phyloP scores from a whole-genome alignment of 2,888 invertebrate species.

The Drosophila lutescens region DNA sequence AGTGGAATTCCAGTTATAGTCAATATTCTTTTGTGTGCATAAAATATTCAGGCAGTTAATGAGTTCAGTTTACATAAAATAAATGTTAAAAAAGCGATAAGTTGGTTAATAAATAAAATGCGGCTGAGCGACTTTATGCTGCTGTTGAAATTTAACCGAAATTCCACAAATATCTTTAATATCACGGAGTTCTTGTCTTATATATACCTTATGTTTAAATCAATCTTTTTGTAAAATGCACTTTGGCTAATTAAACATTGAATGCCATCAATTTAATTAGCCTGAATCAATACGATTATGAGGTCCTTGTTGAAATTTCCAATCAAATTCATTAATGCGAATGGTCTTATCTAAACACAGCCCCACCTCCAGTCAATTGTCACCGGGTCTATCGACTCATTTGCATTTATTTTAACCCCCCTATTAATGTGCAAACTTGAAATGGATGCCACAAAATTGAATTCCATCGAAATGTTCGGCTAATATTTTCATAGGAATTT shows the following conservation, averaged over 20 bases:
- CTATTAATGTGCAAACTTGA: conserved; percentile 14
- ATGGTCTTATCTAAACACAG: conserved; percentile 36
- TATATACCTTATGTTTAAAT: conserved; percentile 13
- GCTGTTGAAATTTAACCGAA: neutral
- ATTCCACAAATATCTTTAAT: neutral
- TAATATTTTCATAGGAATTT: conserved; percentile 20
- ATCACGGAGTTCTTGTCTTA: no score
- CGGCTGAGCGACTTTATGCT: neutral
- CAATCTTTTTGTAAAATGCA: conserved; percentile 14
- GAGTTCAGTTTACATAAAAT: neutral
- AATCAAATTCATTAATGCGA: conserved; percentile 46
- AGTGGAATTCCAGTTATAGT: neutral
- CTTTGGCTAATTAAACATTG: conserved; percentile 42
- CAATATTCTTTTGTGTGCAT: conserved; percentile 1
- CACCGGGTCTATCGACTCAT: neutral
- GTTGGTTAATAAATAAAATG: conserved; percentile 1
- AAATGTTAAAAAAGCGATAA: neutral
- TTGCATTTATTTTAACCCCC: neutral
- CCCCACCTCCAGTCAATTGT: conserved; percentile 7
- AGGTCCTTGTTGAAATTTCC: conserved; percentile 21
- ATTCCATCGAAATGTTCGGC: conserved; percentile 14
- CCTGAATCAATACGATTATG: conserved; percentile 39
- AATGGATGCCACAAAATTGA: conserved; percentile 23
- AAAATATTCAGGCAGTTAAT: conserved; percentile 2
- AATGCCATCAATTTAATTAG: conserved; percentile 57